Percentiles rank a stretch among this genome's conserved stretches.
Evolutionary conservation across 64 coral and sea anemone species (phyloP).

Genomic region (Pocillopora damicornis): DNA sequence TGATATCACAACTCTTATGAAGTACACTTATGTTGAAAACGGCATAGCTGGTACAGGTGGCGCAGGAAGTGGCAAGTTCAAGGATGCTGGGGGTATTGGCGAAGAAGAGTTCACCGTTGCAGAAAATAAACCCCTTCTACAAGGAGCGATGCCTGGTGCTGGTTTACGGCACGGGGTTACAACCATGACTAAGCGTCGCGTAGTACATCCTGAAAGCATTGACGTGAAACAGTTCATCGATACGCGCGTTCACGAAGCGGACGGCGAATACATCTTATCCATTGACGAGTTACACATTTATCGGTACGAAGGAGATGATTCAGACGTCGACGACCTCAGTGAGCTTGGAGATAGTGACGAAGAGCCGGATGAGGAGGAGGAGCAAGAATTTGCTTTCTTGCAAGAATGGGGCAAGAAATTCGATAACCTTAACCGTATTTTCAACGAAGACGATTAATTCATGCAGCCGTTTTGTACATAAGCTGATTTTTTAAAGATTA

Average conservation of each 20-base stretch:
- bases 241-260: constrained; percentile 67
- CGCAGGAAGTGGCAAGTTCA: constrained; percentile 28
- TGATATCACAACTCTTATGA: constrained; percentile 92
- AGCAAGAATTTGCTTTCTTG: constrained; percentile 96
- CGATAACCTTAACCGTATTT: constrained; percentile 72
- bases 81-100: constrained; percentile 15
- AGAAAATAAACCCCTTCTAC: constrained; percentile 64
- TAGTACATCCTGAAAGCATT: constrained; percentile 78
- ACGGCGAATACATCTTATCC: constrained; percentile 80
- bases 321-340: constrained; percentile 85
- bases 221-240: constrained; percentile 87
- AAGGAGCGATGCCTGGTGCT: constrained; percentile 47
- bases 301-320: constrained; percentile 88
- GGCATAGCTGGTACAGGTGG: constrained; percentile 37
- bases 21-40: constrained; percentile 89
- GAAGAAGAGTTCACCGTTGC: constrained; percentile 65
- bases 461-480: background rate
- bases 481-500: background rate
- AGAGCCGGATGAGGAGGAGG: constrained; percentile 74
- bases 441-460: constrained; percentile 43
- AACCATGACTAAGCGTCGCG: constrained; percentile 59
- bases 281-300: constrained; percentile 81
- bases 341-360: constrained; percentile 80
- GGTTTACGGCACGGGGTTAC: constrained; percentile 63
- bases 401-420: constrained; percentile 96